These are phyloP conservation scores for Caenorhabditis elegans DNA, from an alignment of 1,140 invertebrate genomes.

Conservation along the genomic window WBcel235 BX284606.5:9731001-9731500, in stretches of 20 bases:
- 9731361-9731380: not conserved
- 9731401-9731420: not conserved
- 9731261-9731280: not conserved
- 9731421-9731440: constrained; percentile 52
- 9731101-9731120: constrained; percentile 68
- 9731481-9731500: constrained; percentile 55
- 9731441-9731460: constrained; percentile 62
- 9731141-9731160: not conserved
- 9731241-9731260: too few species aligned
- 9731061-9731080: constrained; percentile 68
- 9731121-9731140: not conserved
- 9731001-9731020: constrained; percentile 51
- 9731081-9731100: constrained; percentile 69
- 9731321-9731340: too few species aligned
- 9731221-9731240: constrained; percentile 28
- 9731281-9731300: not conserved
- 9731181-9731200: not conserved
- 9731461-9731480: constrained; percentile 51
- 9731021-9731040: constrained; percentile 49
- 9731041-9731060: constrained; percentile 52
- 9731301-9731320: not conserved
- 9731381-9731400: constrained; percentile 42
- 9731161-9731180: not conserved
- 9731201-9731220: constrained; percentile 58
- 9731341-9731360: not conserved